Percentiles rank a stretch among this genome's conserved stretches.
These are phyloP conservation scores for Propsilocerus akamusi DNA, from an alignment of 1,140 invertebrate genomes.

Conservation along the genomic window DNA sequence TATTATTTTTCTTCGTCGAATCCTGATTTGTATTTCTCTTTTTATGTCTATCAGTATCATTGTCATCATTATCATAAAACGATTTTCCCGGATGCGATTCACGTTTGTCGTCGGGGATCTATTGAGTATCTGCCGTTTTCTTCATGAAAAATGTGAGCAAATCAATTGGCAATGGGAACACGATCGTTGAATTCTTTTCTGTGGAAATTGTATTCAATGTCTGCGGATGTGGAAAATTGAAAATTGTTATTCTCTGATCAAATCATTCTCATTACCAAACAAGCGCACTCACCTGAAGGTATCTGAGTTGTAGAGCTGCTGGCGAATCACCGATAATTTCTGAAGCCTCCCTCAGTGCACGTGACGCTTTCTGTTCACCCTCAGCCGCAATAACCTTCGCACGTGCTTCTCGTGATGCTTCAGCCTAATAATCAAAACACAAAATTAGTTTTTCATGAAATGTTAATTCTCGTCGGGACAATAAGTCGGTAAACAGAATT, in stretches of 20 bases:
- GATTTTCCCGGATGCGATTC: too few species aligned
- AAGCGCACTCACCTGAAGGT: not conserved
- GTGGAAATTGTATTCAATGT: constrained; percentile 85
- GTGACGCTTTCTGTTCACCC: constrained; percentile 74
- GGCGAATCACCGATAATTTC: constrained; percentile 78
- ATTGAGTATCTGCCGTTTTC: constrained; percentile 11
- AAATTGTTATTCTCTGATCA: not conserved
- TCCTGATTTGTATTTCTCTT: too few species aligned
- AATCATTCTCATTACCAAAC: not conserved
- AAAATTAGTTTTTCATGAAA: too few species aligned
- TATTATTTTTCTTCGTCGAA: too few species aligned
- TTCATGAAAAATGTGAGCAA: constrained; percentile 13
- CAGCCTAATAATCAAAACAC: constrained; percentile 33
- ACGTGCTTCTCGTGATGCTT: constrained; percentile 45
- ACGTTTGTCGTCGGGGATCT: too few species aligned
- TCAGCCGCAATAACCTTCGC: constrained; percentile 67
- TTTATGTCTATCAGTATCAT: too few species aligned
- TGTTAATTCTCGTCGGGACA: too few species aligned
- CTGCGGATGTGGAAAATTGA: constrained; percentile 30
- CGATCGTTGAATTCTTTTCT: constrained; percentile 92
- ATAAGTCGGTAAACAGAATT: too few species aligned
- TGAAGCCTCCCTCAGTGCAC: constrained; percentile 76
- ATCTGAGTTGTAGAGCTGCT: constrained; percentile 59
- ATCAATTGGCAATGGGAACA: constrained; percentile 89
- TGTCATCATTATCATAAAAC: too few species aligned